phyloP scores from a whole-genome alignment of 2,797 vertebrate species.

The Mormyrus proboscirostris region DNA sequence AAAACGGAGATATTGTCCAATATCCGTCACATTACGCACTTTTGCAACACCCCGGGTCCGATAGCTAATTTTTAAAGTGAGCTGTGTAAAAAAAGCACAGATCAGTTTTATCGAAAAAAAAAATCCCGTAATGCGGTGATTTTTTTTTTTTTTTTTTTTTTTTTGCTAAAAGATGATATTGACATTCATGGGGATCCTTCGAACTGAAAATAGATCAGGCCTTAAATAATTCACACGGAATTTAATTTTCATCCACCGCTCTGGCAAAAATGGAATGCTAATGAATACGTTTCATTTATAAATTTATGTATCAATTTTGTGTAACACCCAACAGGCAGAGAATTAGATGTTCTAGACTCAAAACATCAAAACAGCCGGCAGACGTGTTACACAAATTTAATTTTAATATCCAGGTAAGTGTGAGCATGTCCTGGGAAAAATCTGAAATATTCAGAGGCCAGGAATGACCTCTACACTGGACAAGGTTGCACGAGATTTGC shows the following conservation, averaged over 20 bases:
- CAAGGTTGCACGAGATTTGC: conserved; percentile 24
- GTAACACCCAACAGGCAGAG: not conserved
- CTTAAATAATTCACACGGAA: conserved; percentile 1
- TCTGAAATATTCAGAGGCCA: not conserved
- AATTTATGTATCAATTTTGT: not conserved
- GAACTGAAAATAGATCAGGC: not conserved
- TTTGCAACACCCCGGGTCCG: not conserved
- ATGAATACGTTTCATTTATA: not conserved
- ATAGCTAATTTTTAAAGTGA: not conserved
- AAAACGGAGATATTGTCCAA: conserved; percentile 8
- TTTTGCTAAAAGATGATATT: not conserved
- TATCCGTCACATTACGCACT: not conserved
- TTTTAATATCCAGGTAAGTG: not conserved
- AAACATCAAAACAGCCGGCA: not conserved
- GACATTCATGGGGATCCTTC: not conserved
- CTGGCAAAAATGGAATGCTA: not conserved
- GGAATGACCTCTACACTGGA: not conserved
- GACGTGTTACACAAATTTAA: not conserved
- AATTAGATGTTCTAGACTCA: not conserved
- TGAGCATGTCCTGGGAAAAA: not conserved
- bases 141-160: not conserved
- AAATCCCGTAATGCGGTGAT: not conserved
- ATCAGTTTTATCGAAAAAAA: not conserved
- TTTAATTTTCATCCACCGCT: not conserved
- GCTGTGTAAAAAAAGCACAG: not conserved